Percentiles rank a stretch among this genome's conserved stretches.
Conservation (phyloP, 2,797 vertebrate genomes). For the Cossypha dichroa region DNA sequence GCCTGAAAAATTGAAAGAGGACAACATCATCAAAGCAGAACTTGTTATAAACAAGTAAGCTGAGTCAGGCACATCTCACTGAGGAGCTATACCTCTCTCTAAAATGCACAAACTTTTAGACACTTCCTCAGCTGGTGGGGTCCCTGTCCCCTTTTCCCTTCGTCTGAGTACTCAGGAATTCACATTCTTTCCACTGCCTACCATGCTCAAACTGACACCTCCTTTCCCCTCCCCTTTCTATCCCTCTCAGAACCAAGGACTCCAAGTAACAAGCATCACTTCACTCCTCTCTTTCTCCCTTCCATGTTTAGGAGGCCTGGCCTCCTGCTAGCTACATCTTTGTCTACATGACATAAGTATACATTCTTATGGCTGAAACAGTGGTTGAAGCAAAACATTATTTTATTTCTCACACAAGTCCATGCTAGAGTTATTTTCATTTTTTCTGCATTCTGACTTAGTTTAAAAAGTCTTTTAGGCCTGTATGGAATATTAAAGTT, state of each 20-base stretch:
- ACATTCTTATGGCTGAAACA: neutral
- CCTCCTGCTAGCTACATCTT: neutral
- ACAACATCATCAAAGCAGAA: neutral
- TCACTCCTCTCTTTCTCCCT: neutral
- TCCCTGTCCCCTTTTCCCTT: neutral
- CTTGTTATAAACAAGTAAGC: neutral
- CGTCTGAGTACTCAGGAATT: neutral
- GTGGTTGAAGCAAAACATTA: neutral
- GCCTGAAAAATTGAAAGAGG: neutral
- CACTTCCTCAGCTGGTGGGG: neutral
- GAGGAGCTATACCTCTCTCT: neutral
- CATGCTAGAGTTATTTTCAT: neutral
- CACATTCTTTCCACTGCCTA: neutral
- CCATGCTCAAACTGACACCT: neutral
- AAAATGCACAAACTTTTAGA: neutral
- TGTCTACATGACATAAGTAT: neutral
- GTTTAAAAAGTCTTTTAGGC: neutral
- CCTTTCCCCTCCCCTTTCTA: neutral
- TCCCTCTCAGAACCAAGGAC: neutral
- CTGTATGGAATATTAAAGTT: neutral
- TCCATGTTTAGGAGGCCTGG: neutral
- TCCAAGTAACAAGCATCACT: neutral
- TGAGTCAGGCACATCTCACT: neutral
- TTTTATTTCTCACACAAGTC: neutral
- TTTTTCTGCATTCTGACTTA: neutral